These are phyloP conservation scores for Saimiri boliviensis DNA, from an alignment of 2,113 vertebrate genomes.

Conservation along the genomic window DNA sequence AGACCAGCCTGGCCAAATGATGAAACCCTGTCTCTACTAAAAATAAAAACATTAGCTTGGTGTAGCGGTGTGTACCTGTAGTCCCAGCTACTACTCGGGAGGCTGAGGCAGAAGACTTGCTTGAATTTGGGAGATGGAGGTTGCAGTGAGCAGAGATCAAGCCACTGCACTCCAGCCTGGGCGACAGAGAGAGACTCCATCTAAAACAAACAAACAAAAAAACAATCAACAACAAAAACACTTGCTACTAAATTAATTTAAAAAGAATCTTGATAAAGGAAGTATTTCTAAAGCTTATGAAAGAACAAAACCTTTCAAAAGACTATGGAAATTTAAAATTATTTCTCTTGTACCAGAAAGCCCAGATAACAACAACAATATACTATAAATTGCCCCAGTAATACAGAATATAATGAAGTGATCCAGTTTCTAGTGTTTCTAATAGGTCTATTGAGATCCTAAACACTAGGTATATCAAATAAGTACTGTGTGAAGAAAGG, in stretches of 20 bases:
- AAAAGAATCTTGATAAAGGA: not conserved
- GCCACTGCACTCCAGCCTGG: too few species aligned
- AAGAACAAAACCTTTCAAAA: not conserved
- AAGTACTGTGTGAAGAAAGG: not conserved
- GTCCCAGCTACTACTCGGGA: too few species aligned
- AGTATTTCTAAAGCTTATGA: not conserved
- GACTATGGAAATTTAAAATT: not conserved
- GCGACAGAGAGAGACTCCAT: too few species aligned
- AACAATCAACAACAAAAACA: not conserved
- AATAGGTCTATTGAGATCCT: not conserved
- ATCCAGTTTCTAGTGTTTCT: not conserved
- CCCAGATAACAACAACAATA: not conserved
- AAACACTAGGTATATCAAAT: not conserved
- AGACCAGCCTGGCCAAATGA: too few species aligned
- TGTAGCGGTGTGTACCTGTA: rapidly evolving
- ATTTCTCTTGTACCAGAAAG: not conserved
- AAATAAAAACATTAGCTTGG: too few species aligned
- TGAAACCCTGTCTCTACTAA: too few species aligned
- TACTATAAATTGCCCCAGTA: not conserved
- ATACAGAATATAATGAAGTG: not conserved
- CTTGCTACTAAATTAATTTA: not conserved
- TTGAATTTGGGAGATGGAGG: too few species aligned
- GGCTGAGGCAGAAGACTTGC: too few species aligned
- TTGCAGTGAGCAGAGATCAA: too few species aligned
- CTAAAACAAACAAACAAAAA: not conserved